Percentiles rank a stretch among this genome's conserved stretches.
Evolutionary conservation across 2,888 invertebrate species (phyloP).

Genomic region (Rotaria macrura): DNA sequence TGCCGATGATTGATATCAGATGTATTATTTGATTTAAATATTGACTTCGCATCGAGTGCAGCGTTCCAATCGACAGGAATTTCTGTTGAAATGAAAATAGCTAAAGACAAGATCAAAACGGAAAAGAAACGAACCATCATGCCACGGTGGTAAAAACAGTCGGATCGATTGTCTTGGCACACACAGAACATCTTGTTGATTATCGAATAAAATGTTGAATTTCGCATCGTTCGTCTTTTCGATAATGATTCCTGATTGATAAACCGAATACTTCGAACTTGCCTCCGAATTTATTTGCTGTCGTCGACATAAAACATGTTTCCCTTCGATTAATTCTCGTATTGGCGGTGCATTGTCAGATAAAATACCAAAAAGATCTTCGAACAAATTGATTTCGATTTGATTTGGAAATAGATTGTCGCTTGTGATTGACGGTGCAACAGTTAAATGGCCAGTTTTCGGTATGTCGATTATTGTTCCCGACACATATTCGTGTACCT

Average conservation of each 20-base stretch:
- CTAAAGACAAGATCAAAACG: not conserved
- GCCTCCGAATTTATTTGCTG: not conserved
- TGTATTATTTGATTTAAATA: not conserved
- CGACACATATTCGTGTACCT: not conserved
- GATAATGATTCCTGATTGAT: not conserved
- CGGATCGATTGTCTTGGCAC: slow-evolving; percentile 6
- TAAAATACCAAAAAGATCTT: not conserved
- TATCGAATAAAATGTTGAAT: not conserved
- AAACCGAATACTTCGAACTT: not conserved
- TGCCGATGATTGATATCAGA: not conserved
- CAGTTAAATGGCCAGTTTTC: not conserved
- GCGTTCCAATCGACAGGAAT: not conserved
- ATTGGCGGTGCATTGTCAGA: not conserved
- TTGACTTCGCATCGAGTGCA: not conserved
- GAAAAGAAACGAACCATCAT: not conserved
- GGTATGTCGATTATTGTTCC: not conserved
- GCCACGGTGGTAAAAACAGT: slow-evolving; percentile 10
- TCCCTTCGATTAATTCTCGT: not conserved
- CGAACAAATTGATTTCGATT: not conserved
- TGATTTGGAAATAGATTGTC: not conserved
- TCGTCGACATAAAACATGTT: slow-evolving; percentile 1
- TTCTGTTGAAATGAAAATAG: not conserved
- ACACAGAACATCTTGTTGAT: not conserved
- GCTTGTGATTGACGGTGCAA: not conserved
- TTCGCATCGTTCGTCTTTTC: not conserved